Percentiles rank a stretch among this genome's conserved stretches.
Conservation (phyloP, 2,797 vertebrate species). For the Sardinella longiceps region DNA sequence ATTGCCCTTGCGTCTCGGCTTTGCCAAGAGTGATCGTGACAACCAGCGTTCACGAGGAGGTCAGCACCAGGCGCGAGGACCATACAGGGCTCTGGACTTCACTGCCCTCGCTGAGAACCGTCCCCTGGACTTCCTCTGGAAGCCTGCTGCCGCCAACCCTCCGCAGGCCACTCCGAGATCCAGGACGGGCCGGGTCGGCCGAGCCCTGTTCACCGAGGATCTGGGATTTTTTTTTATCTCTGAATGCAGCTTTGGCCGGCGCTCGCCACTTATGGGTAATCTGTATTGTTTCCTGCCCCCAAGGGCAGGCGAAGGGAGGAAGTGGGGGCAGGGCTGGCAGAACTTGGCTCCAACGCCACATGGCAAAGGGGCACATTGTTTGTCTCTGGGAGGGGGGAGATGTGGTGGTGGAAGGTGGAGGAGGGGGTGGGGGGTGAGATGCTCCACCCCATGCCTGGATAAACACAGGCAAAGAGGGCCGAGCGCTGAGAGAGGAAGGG, state of each 20-base stretch:
- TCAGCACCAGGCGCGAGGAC: background rate
- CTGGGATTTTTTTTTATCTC: conserved; percentile 70
- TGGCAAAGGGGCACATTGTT: conserved; percentile 12
- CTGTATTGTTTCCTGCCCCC: conserved; percentile 80
- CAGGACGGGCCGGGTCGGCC: conserved; percentile 48
- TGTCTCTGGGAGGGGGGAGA: background rate
- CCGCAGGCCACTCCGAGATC: background rate
- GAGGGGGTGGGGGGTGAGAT: background rate
- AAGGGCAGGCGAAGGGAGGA: conserved; percentile 41
- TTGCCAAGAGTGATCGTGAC: conserved; percentile 24
- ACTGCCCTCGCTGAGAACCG: background rate
- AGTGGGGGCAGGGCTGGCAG: background rate
- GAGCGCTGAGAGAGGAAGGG: background rate
- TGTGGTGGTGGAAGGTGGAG: background rate
- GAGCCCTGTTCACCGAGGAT: conserved; percentile 64
- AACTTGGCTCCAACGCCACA: background rate
- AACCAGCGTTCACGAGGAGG: background rate
- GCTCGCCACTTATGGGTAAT: conserved; percentile 77
- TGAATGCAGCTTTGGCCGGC: conserved; percentile 70
- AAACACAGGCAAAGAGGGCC: background rate
- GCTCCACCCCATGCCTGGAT: conserved; percentile 12
- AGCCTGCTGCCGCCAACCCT: background rate
- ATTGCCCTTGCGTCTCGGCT: background rate
- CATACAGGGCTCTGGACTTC: background rate
- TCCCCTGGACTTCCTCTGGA: background rate